Base-by-base conservation (phyloP, 2,797 vertebrate species). In the Furcifer pardalis region DNA sequence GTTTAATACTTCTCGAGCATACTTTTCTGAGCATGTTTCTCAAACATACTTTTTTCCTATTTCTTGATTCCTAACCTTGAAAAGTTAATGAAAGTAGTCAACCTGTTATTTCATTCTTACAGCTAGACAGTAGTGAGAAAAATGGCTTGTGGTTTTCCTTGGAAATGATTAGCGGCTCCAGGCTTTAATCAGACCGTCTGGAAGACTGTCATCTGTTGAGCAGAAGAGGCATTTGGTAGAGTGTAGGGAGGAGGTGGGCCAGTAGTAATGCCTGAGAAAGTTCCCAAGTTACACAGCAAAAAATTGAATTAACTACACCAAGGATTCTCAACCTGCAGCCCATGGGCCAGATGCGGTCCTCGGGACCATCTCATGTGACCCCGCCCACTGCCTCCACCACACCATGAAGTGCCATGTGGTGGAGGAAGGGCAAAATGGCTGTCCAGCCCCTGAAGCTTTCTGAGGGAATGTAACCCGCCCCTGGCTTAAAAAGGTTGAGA, bases 231-330 rank as follows among this genome's bases (percentile, higher is more conserved):
- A 32, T 81, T 37, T 85, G 42, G 72, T 83, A 86, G 78, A 86
- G 69, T 81, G 65, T 81, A 84, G 19, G 8, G 49, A 82, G 7
- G 2, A 23, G 35, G 3, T 17, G 12, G 3, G 37, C 4, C 44
- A 60, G 15, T 69, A 83, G n/a, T 88, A 74, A 52, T 32, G 87
- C 27, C 7, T 49, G 32, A 30, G 52, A n/a, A 60, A 88, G 89
- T 80, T 91, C 59, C 83, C n/a, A 3, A 49, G 42, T 40, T 32
- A 65, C 25, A 81, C 40, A 73, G 66, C 3, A 56, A 69, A 49
- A 83, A 68, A 63, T 35, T 25, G 21, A 42, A 4, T 71, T 37
- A 30, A 25, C 35, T 59, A 83, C 42, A 76, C 56, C 46, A 42
- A 72, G 86, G n/a, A n/a, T n/a, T n/a, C n/a, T n/a, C n/a, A n/a